Evolutionary conservation across 2,113 vertebrate genomes (phyloP).

Genomic region (Microtus pennsylvanicus): DNA sequence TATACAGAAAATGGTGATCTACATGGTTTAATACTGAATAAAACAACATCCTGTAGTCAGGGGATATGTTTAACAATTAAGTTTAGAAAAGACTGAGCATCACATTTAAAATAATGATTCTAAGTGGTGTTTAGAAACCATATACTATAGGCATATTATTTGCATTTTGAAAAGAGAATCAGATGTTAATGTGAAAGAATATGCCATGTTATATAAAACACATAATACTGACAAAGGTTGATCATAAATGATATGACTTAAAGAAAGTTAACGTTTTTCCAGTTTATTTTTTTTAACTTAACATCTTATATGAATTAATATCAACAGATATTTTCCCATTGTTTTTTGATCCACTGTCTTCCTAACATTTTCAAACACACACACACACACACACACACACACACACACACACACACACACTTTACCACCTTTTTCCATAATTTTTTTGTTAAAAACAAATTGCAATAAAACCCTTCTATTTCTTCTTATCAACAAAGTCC

Average conservation of each 20-base stretch:
- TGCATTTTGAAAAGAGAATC: slow-evolving; percentile 25
- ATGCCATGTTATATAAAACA: neutral
- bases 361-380: neutral
- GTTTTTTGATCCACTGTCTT: neutral
- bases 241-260: neutral
- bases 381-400: neutral
- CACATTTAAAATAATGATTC: slow-evolving; percentile 34
- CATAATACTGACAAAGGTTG: neutral
- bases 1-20: neutral
- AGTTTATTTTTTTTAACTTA: neutral
- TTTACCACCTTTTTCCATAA: neutral
- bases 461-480: neutral
- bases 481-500: neutral
- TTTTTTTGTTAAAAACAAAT: slow-evolving; percentile 30
- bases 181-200: slow-evolving; percentile 14
- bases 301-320: neutral
- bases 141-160: neutral
- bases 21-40: slow-evolving; percentile 16
- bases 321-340: neutral
- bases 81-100: neutral
- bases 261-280: neutral
- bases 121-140: neutral
- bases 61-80: neutral
- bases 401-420: neutral
- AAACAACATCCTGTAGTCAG: neutral